phyloP scores from a whole-genome alignment of 2,888 invertebrate genomes.

The Lydus trimaculatus region DNA sequence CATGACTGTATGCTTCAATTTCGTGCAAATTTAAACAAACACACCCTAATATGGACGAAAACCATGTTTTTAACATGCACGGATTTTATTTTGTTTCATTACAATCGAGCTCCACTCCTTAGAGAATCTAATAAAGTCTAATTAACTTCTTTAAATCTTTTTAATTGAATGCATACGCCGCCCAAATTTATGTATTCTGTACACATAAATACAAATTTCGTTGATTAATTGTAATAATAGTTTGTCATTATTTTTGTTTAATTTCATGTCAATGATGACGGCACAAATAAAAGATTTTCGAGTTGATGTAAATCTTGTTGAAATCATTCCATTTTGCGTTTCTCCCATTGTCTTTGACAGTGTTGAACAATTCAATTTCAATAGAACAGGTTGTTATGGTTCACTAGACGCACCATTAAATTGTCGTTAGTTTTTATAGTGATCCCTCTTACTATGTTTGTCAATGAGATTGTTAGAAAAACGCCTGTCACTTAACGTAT shows the following conservation, averaged over 20 bases:
- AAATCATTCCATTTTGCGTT: background rate
- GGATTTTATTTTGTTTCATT: background rate
- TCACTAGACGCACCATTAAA: background rate
- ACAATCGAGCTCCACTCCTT: background rate
- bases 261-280: background rate
- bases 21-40: background rate
- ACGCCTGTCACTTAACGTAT: background rate
- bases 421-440: constrained; percentile 4
- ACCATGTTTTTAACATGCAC: background rate
- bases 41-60: background rate
- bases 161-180: background rate
- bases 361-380: constrained; percentile 12
- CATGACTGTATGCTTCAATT: too few species aligned
- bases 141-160: background rate
- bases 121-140: background rate
- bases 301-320: background rate
- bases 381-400: constrained; percentile 10
- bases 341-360: constrained; percentile 9
- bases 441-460: background rate
- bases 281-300: too few species aligned
- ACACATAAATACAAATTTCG: background rate
- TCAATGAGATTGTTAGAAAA: background rate
- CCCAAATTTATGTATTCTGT: background rate
- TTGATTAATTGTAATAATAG: background rate
- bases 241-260: background rate